Evolutionary conservation across 2,888 invertebrate genomes (phyloP).

Genomic region (Standfussiana lucernea): DNA sequence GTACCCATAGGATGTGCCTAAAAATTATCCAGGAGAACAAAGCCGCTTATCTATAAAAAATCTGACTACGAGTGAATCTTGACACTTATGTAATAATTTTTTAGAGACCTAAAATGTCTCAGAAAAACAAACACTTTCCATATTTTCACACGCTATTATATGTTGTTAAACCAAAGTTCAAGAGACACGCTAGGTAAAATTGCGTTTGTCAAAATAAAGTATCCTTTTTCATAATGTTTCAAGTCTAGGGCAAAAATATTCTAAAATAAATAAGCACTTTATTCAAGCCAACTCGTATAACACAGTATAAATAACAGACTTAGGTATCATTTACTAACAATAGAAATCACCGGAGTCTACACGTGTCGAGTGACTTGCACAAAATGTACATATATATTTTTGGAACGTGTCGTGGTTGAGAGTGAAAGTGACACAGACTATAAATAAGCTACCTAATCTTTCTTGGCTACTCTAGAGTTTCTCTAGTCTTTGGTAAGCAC

Average conservation of each 20-base stretch:
- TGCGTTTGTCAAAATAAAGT: not conserved
- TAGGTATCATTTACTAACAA: not conserved
- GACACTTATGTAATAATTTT: not conserved
- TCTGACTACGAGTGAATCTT: not conserved
- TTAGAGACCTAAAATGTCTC: not conserved
- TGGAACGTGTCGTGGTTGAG: not conserved
- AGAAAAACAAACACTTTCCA: not conserved
- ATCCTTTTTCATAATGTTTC: not conserved
- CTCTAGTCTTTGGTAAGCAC: slow-evolving; percentile 9
- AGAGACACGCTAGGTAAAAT: not conserved
- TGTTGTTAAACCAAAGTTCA: not conserved
- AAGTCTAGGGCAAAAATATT: not conserved
- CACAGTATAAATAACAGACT: not conserved
- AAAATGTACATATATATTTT: slow-evolving; percentile 23
- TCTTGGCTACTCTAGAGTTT: slow-evolving; percentile 2
- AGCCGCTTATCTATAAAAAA: not conserved
- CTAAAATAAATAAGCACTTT: not conserved
- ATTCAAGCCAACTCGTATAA: not conserved
- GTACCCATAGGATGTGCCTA: not conserved
- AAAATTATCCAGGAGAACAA: not conserved
- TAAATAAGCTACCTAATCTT: slow-evolving; percentile 38
- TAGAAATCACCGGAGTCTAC: not conserved
- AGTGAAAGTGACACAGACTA: not conserved
- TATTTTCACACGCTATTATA: not conserved
- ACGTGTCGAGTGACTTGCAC: slow-evolving; percentile 28